Percentiles rank a stretch among this genome's conserved stretches.
Conservation (phyloP, 2,888 invertebrate genomes). For the Eulithis prunata region DNA sequence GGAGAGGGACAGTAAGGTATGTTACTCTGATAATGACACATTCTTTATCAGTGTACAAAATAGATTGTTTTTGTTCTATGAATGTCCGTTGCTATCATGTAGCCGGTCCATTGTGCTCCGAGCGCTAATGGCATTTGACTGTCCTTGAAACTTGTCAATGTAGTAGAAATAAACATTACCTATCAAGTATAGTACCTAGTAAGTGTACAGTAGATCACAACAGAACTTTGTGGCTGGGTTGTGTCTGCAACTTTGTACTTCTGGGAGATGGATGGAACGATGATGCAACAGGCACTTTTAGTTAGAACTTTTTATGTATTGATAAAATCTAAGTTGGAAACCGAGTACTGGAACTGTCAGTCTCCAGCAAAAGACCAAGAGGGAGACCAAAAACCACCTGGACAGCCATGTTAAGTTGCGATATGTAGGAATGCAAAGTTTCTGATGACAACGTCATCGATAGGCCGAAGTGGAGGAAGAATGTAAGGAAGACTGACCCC, state of each 20-base stretch:
- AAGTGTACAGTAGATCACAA: background rate
- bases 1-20: conserved; percentile 99
- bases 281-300: too few relatives aligned
- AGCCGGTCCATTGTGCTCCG: conserved; percentile 7
- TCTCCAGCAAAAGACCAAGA: too few relatives aligned
- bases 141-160: background rate
- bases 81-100: conserved; percentile 23
- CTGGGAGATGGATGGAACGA: too few relatives aligned
- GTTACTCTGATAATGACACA: conserved; percentile 41
- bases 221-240: background rate
- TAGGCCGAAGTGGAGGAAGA: too few relatives aligned
- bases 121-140: background rate
- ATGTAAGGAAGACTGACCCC: too few relatives aligned
- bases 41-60: conserved; percentile 48
- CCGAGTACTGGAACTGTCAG: too few relatives aligned
- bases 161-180: conserved; percentile 1
- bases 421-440: too few relatives aligned
- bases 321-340: background rate
- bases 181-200: background rate
- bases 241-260: too few relatives aligned
- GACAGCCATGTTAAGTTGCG: too few relatives aligned
- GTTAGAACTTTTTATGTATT: too few relatives aligned
- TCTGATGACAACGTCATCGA: too few relatives aligned
- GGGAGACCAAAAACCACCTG: too few relatives aligned
- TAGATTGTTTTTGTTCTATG: conserved; percentile 36